phyloP scores from a whole-genome alignment of 2,113 vertebrate species.

The Ceyx cyanopectus region DNA sequence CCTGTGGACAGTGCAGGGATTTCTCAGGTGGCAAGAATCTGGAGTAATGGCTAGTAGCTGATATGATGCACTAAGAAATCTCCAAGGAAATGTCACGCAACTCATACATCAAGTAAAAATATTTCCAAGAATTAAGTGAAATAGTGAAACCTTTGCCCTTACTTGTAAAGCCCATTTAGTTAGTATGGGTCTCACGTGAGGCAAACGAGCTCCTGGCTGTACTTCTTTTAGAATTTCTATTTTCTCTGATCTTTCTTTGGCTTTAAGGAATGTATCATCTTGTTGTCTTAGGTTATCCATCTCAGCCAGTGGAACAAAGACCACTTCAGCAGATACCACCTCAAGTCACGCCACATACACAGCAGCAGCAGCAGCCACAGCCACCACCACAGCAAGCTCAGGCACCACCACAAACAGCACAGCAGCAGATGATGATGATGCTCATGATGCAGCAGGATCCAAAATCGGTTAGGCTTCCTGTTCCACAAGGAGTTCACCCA shows the following conservation, averaged over 20 bases:
- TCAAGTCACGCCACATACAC: slow-evolving; percentile 89
- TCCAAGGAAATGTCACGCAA: not conserved
- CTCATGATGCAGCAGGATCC: slow-evolving; percentile 95
- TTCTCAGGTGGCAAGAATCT: not conserved
- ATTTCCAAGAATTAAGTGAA: not conserved
- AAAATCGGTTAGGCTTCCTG: slow-evolving; percentile 86
- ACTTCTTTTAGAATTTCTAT: not conserved
- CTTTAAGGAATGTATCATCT: not conserved
- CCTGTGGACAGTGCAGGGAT: not conserved
- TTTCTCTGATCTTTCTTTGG: not conserved
- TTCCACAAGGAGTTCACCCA: slow-evolving; percentile 86
- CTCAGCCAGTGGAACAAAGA: slow-evolving; percentile 92
- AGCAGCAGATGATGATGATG: slow-evolving; percentile 96
- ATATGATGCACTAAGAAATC: not conserved
- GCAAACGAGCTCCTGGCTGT: not conserved
- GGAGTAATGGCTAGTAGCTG: not conserved
- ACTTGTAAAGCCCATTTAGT: not conserved
- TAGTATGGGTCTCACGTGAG: not conserved
- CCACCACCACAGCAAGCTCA: slow-evolving; percentile 75
- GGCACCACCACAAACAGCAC: slow-evolving; percentile 82
- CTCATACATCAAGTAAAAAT: not conserved
- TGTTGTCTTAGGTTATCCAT: slow-evolving; percentile 84
- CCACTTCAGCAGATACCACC: slow-evolving; percentile 92
- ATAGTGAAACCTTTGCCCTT: not conserved
- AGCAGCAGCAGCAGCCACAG: slow-evolving; percentile 83